Evolutionary conservation across 2,113 vertebrate genomes (phyloP).

Genomic region (Paradoxurus hermaphroditus): DNA sequence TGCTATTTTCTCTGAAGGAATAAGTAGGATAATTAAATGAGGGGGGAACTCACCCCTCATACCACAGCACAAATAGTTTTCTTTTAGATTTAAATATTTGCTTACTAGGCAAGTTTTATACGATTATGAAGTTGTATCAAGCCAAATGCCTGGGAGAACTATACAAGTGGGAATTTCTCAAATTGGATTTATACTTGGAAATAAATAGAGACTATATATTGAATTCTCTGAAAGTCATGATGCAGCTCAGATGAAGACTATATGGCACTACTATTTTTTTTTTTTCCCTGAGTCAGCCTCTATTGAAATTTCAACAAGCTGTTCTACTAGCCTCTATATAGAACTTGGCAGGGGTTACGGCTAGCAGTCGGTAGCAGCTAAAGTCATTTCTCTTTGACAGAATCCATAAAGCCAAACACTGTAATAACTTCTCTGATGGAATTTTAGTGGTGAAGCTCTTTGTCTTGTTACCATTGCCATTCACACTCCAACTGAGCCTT

Average conservation of each 20-base stretch:
- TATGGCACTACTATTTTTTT: not conserved
- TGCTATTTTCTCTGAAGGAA: not conserved
- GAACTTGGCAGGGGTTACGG: conserved; percentile 53
- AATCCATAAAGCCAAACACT: conserved; percentile 62
- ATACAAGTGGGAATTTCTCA: not conserved
- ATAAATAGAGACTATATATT: conserved; percentile 16
- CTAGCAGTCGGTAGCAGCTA: not conserved
- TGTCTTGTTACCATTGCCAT: conserved; percentile 54
- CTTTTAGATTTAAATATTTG: conserved; percentile 12
- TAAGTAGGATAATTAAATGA: not conserved
- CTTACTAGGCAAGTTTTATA: not conserved
- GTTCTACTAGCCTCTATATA: not conserved
- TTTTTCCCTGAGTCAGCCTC: not conserved
- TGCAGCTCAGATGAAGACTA: not conserved
- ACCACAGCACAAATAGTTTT: not conserved
- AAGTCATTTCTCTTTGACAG: conserved; percentile 70
- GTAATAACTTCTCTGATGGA: conserved; percentile 64
- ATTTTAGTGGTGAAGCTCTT: conserved; percentile 58
- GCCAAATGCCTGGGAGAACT: not conserved
- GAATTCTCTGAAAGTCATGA: conserved; percentile 34
- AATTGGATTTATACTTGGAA: conserved; percentile 13
- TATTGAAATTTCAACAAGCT: conserved; percentile 44
- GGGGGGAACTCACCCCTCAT: not conserved
- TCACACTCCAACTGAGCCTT: conserved; percentile 28
- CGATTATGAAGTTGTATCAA: not conserved